Base-by-base conservation (phyloP, 1,140 invertebrate species). In the Drosophila nikananu region DNA sequence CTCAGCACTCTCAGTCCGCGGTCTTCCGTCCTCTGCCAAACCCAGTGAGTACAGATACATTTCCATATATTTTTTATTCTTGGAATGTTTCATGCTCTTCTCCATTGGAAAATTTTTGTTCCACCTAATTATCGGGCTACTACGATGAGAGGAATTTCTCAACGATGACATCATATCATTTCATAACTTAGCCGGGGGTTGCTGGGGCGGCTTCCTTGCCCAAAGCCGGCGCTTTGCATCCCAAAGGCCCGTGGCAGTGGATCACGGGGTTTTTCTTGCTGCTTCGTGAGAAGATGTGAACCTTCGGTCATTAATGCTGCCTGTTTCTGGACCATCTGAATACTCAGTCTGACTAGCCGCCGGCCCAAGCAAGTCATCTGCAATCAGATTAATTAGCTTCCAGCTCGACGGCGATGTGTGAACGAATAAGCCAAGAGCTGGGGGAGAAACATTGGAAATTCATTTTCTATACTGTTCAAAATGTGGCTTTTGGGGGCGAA, bases 371-470 rank as follows among this genome's bases (percentile, higher is more conserved):
- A 64, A 54, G 46, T 52, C 46, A 62, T 52, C 42, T 25, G 59
- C 59, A 49, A 32, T 61, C 60, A 51, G 21, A n/a, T 23, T 41
- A 54, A 55, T 55, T 37, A 42, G 62, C 35, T 42, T 39, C 25
- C 35, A 25, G 48, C 32, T 30, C 13, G n/a, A 42, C 3, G 61
- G 49, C 52, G n/a, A 59, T 59, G 63, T 35, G 32, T 12, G 12
- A 35, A 35, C 10, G 57, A 39, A 46, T n/a, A 46, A 58, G 32
- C 17, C 13, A 57, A 23, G 41, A 42, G 12, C 10, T n/a, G 25
- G 27, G 39, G 32, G 32, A 52, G 35, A 73, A 54, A 58, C 62
- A 66, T 66, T 39, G 19, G 21, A 77, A 77, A 77, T 62, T 44
- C 19, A 58, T 49, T 32, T n/a, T n/a, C n/a, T n/a, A 23, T 30